phyloP scores from a whole-genome alignment of 2,888 invertebrate genomes.

The Archips xylosteana region DNA sequence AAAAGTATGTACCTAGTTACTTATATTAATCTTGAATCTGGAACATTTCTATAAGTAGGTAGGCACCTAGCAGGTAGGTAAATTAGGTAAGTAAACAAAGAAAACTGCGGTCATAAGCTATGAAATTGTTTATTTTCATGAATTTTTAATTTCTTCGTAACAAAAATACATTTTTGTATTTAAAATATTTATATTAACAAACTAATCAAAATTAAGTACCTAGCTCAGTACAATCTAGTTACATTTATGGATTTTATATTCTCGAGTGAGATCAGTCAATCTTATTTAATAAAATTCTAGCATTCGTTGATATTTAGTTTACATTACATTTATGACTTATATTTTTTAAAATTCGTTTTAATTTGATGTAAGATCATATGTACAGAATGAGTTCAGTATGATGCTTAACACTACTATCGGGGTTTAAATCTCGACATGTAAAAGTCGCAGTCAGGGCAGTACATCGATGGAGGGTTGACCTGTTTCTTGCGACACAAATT shows the following conservation, averaged over 20 bases:
- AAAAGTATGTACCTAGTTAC: no score
- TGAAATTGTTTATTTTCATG: slow-evolving; percentile 42
- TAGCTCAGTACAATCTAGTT: slow-evolving; percentile 42
- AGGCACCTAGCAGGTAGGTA: neutral
- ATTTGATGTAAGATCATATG: slow-evolving; percentile 21
- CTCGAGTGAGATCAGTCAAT: slow-evolving; percentile 75
- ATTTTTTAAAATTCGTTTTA: slow-evolving; percentile 35
- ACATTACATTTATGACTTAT: slow-evolving; percentile 37
- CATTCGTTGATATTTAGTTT: slow-evolving; percentile 37
- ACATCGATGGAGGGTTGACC: slow-evolving; percentile 91
- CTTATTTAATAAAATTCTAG: slow-evolving; percentile 41
- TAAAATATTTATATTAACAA: slow-evolving; percentile 35
- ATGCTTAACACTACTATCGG: slow-evolving; percentile 71
- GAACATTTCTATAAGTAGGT: no score
- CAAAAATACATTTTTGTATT: slow-evolving; percentile 42
- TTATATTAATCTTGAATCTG: no score
- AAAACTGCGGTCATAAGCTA: slow-evolving; percentile 28
- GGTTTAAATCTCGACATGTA: slow-evolving; percentile 95
- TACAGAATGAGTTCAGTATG: slow-evolving; percentile 42
- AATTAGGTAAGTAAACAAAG: slow-evolving; percentile 10
- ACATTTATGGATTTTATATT: slow-evolving; percentile 52
- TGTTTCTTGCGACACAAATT: slow-evolving; percentile 95
- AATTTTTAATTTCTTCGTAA: slow-evolving; percentile 41
- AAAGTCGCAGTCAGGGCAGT: slow-evolving; percentile 96
- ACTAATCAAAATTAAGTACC: slow-evolving; percentile 33